Base-by-base conservation (phyloP, 2,888 invertebrate species). In the Tromatobia lineatoria region DNA sequence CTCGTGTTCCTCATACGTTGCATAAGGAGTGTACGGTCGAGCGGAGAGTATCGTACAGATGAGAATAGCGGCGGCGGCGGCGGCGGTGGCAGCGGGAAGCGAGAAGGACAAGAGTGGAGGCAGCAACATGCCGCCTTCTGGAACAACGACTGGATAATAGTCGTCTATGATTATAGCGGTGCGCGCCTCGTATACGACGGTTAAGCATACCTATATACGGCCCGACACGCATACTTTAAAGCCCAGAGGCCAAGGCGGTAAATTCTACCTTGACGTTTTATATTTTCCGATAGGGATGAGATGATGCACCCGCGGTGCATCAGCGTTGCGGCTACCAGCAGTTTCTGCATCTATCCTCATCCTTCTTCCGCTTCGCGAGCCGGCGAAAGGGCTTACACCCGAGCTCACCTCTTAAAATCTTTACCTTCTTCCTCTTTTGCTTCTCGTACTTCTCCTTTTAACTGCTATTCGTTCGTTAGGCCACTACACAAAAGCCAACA, bases 171-270 rank as follows among this genome's bases (percentile, higher is more conserved):
- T 86, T 85, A 70, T 71, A 76, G 80, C 75, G 85, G 73, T 84
- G 70, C 66, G 61, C 54, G 66, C n/a, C 57, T 42, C 79, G 79
- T 79, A 85, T 67, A 79, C 79, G 71, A 59, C 52, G 59, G 70
- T 66, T 59, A 71, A 79, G 80, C 78, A 80, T 84, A 82, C 74
- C 82, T 88, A 83, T 86, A 80, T 85, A 87, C 69, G 86, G 85
- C 66, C 61, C 82, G 85, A 86, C 85, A 83, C 85, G 85, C 82
- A 85, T 85, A 82, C 84, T 85, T 86, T 82, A 85, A 83, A 85
- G 86, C 87, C 86, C 82, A 87, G 83, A 88, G 86, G 88, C 87
- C 87, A 86, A 86, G 86, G 86, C 81, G 86, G 86, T 88, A 88
- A 88, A 88, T 88, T 81, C 59, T 78, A 77, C 83, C 83, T 80